A percentile compares a stretch with the other conserved stretches of the same genome.
These are phyloP conservation scores for Cotesia typhae DNA, from an alignment of 1,140 invertebrate species.

Conservation along the genomic window DNA sequence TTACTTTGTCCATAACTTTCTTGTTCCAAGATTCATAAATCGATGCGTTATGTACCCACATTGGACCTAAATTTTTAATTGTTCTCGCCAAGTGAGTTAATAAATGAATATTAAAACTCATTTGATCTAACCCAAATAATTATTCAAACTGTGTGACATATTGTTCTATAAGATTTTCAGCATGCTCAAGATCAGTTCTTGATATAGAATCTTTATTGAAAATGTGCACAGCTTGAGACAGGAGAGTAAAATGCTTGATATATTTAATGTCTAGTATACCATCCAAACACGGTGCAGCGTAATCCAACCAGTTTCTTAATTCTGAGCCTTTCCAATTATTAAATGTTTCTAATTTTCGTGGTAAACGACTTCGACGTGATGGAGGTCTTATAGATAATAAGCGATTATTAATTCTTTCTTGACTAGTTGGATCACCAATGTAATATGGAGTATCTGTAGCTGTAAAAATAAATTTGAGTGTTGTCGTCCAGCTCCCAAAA, in stretches of 20 bases:
- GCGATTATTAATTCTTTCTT: not conserved
- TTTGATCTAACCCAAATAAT: conserved; percentile 24
- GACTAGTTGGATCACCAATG: not conserved
- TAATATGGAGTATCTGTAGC: conserved; percentile 5
- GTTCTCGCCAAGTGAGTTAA: conserved; percentile 28
- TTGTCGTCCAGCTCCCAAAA: conserved; percentile 19
- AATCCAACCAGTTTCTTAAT: conserved; percentile 30
- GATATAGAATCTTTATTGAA: conserved; percentile 17
- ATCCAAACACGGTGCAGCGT: conserved; percentile 5
- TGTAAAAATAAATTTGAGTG: conserved; percentile 13
- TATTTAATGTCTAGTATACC: conserved; percentile 1
- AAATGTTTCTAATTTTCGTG: conserved; percentile 7
- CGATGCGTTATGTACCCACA: conserved; percentile 30
- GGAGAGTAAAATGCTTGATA: not conserved
- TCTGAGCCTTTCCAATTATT: conserved; percentile 22
- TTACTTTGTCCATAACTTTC: conserved; percentile 30
- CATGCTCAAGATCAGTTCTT: conserved; percentile 1
- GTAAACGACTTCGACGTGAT: not conserved
- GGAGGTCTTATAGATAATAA: conserved; percentile 27
- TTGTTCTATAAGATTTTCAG: conserved; percentile 1
- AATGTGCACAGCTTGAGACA: conserved; percentile 9
- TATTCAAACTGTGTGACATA: conserved; percentile 24
- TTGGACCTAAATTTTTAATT: conserved; percentile 36
- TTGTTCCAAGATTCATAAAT: conserved; percentile 35
- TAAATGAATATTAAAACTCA: conserved; percentile 40